These are phyloP conservation scores for Aethes cnicana DNA, from an alignment of 2,888 invertebrate species.

Conservation along the genomic window DNA sequence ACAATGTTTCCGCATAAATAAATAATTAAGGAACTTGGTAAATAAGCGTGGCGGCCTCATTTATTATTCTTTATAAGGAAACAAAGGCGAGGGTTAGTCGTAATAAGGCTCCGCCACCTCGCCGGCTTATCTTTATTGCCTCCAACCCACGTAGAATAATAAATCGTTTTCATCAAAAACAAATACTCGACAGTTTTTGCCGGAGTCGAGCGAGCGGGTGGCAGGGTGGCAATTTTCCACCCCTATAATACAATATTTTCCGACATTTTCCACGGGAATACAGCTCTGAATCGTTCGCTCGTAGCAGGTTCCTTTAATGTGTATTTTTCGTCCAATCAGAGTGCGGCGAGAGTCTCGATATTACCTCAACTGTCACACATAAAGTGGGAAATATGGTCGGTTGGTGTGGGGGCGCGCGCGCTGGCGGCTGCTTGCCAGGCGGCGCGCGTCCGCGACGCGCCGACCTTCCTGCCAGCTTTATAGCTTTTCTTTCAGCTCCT, in stretches of 20 bases:
- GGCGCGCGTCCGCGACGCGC: conserved; percentile 63
- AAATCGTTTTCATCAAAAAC: conserved; percentile 84
- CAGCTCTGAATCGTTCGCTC: conserved; percentile 82
- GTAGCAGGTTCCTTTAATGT: conserved; percentile 82
- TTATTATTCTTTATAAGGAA: conserved; percentile 83
- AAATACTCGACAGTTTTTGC: conserved; percentile 83
- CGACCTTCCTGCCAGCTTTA: conserved; percentile 81
- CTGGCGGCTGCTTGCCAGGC: conserved; percentile 45
- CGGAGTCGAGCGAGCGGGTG: conserved; percentile 80
- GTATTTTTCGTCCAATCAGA: conserved; percentile 84
- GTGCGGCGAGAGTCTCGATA: conserved; percentile 83
- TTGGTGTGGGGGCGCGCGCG: conserved; percentile 71
- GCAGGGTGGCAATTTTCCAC: conserved; percentile 82
- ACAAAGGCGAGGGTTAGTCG: conserved; percentile 83
- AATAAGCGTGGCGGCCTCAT: conserved; percentile 81
- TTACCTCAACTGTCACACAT: conserved; percentile 84
- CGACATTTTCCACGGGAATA: conserved; percentile 83
- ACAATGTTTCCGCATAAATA: conserved; percentile 77
- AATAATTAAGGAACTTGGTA: conserved; percentile 81
- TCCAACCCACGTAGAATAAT: conserved; percentile 83
- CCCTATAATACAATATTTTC: conserved; percentile 83
- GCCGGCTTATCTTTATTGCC: conserved; percentile 83
- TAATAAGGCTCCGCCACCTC: conserved; percentile 83
- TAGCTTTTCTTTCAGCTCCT: conserved; percentile 83
- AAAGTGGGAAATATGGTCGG: conserved; percentile 84